Base-by-base conservation (phyloP, 2,888 invertebrate genomes). In the Ormyrus pomaceus region DNA sequence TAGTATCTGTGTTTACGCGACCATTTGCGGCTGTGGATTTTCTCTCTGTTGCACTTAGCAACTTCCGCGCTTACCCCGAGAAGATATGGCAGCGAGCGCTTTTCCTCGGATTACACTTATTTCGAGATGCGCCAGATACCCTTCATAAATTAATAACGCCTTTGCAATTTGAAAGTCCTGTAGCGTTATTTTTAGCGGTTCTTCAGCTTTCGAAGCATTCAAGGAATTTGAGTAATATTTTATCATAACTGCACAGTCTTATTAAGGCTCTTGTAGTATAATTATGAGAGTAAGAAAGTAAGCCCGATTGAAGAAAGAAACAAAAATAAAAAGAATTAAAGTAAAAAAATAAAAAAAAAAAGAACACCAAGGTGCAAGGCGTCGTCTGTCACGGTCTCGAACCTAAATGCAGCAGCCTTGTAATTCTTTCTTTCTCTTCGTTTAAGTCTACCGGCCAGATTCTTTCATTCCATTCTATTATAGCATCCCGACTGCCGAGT, bases 381-480 rank as follows among this genome's bases (percentile, higher is more conserved):
- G 72, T 61, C 51, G 48, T 58, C 51, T 7, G 5, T 51, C 13
- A n/a, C 2, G 56, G 34, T 45, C 55, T 53, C 72, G 19, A 13
- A 34, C 59, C 34, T 34, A 34, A 34, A 34, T 3, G 51, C 34
- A 34, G 59, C 13, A 53, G 34, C 51, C 53, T 62, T 55, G 72
- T 50, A 61, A 34, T 34, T 56, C n/a, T 59, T 34, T 59, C 19
- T 59, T 34, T 59, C 64, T 46, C 53, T 62, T 10, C 59, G 46
- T 46, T 34, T 34, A 34, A 34, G 34, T 34, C 34, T 34, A 34
- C 34, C 55, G 5, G 8, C 53, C 45, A 72, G 55, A 64, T 65
- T 64, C 56, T 56, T 74, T 74, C 58, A 65, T 65, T 58, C 74
- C 65, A 56, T 65, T 74, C 56, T 74, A 65, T 74, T 74, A 65